Evolutionary conservation across 2,797 vertebrate species (phyloP).

Genomic region (Poecilia picta): DNA sequence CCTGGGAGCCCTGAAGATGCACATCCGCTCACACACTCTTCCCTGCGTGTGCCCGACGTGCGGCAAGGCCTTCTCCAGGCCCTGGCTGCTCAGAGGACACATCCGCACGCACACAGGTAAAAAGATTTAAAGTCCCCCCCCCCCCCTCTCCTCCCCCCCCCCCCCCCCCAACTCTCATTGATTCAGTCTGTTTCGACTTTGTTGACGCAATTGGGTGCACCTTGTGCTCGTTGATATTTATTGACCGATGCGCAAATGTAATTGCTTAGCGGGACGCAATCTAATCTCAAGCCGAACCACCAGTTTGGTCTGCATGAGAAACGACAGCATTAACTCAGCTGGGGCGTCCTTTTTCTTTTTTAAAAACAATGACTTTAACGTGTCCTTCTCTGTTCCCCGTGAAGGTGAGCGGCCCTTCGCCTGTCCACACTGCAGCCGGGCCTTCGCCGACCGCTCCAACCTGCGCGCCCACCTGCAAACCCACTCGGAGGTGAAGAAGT

Average conservation of each 20-base stretch:
- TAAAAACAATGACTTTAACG: slow-evolving; percentile 39
- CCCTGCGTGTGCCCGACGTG: slow-evolving; percentile 96
- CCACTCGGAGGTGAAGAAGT: slow-evolving; percentile 98
- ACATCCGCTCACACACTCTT: slow-evolving; percentile 96
- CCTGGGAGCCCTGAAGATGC: slow-evolving; percentile 97
- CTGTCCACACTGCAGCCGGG: slow-evolving; percentile 91
- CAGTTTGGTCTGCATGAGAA: slow-evolving; percentile 43
- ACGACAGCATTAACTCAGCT: slow-evolving; percentile 36
- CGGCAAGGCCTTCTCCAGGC: slow-evolving; percentile 96
- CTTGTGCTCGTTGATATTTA: slow-evolving; percentile 62
- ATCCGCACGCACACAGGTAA: slow-evolving; percentile 96
- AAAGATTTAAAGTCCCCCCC: neutral
- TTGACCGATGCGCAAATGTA: slow-evolving; percentile 58
- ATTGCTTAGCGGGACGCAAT: slow-evolving; percentile 33
- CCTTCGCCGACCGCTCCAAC: slow-evolving; percentile 97
- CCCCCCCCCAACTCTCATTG: neutral
- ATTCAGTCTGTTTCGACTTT: slow-evolving; percentile 25
- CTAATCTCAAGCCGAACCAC: slow-evolving; percentile 42
- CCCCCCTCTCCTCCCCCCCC: neutral
- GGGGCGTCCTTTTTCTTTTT: no score
- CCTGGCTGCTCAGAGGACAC: slow-evolving; percentile 96
- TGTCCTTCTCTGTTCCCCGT: neutral
- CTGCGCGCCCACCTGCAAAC: slow-evolving; percentile 97
- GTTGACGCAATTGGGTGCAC: slow-evolving; percentile 36
- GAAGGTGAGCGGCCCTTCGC: slow-evolving; percentile 84